Evolutionary conservation across 2,113 vertebrate genomes (phyloP).

Genomic region (Vidua macroura): DNA sequence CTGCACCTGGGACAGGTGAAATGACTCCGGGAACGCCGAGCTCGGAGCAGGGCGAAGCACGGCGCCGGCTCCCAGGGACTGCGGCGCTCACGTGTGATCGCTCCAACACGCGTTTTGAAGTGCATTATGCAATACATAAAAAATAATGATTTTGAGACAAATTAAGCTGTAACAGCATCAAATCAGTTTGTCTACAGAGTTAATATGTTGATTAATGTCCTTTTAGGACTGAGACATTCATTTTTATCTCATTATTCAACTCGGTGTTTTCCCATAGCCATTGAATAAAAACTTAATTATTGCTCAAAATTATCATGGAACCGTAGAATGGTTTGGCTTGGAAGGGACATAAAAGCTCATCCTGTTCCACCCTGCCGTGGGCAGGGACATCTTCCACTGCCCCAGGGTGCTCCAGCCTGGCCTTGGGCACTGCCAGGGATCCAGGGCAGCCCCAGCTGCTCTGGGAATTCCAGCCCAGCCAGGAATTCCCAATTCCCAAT

Average conservation of each 20-base stretch:
- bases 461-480: background rate
- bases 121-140: constrained; percentile 69
- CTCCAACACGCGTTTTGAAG: constrained; percentile 45
- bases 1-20: background rate
- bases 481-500: background rate
- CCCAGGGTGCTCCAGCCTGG: background rate
- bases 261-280: constrained; percentile 74
- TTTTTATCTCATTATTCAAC: constrained; percentile 80
- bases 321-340: background rate
- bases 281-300: constrained; percentile 80
- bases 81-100: constrained; percentile 3
- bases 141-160: constrained; percentile 78
- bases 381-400: background rate
- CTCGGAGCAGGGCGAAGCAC: background rate
- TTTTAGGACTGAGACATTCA: constrained; percentile 73
- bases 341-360: background rate
- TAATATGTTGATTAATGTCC: constrained; percentile 83
- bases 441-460: background rate
- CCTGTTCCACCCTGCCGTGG: accelerated
- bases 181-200: constrained; percentile 76
- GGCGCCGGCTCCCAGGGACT: background rate
- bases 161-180: constrained; percentile 71
- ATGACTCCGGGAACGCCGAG: background rate
- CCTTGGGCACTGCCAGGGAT: accelerated
- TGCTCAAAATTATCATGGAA: constrained; percentile 60